Evolutionary conservation across 1,140 invertebrate genomes (phyloP), one percentile per base, ranked within the genome.

Genomic region (Gonioctena quinquepunctata): DNA sequence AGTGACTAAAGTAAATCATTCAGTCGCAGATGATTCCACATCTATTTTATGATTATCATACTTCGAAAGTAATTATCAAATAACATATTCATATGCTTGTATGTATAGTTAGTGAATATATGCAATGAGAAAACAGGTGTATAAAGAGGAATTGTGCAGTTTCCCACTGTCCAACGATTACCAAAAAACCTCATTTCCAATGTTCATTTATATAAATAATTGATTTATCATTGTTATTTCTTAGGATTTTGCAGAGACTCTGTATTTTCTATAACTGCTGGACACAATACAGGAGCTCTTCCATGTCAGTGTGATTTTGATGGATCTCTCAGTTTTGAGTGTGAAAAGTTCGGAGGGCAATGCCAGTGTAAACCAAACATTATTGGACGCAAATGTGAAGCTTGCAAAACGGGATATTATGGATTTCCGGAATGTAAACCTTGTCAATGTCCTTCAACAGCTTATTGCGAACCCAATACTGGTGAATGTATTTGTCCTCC

Each of bases 391-490:
- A 89, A 89, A 21, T 99, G 98, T 83, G 92, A 93, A 42, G 88
- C 90, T 13, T 99, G 98, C 82, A 89, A 90, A 70, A 95, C 95
- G 7, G 97, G 96, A 1, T 99, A 91, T 82, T 98, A 91, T 78
- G 96, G 96, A 0, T 99, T 98, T 80, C 98, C 98, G 0, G 90
- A 97, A 75, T 99, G 98, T 83, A 90, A 89, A 76, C 89, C 90
- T 0, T 97, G 96, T 76, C 88, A 93, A 64, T 97, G 96, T 82
- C 94, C 95, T 0, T 89, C 89, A 0, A 91, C 89, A 1, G 93
- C 94, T 1, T 87, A 91, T 62, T 97, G 95, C 76, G 92, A 96
- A 76, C 88, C 89, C 1, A 85, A 88, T 13, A 90, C 87, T 0
- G 92, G 92, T 70, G 48, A 89, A 71, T 97, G 95, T 82, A 90